Evolutionary conservation across 2,113 vertebrate species (phyloP), one percentile per base, ranked within the genome.

Genomic region (Australoheros scitulus): DNA sequence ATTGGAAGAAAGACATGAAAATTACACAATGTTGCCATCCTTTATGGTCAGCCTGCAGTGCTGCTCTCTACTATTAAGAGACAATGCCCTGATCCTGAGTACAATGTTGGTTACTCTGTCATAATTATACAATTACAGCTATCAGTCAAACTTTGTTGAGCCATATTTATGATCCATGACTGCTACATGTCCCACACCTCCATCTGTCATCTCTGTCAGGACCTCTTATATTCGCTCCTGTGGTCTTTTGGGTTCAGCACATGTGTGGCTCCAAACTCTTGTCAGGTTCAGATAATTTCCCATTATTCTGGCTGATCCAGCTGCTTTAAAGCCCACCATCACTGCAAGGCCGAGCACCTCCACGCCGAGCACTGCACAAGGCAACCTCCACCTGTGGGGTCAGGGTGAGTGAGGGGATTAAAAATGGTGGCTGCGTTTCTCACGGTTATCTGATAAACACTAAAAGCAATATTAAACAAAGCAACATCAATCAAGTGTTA

Each of bases 241-340:
- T 96, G 95, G n/a, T 98, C 97, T 64, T 95, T 95, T 4, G 98
- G 97, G 94, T 97, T 97, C 92, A 99, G 57, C 6, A 94, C 97
- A 34, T 99, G 97, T 0, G 97, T 98, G 87, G 95, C 97, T 81
- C 97, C 97, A 68, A 97, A 95, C 87, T 97, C 92, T 98, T 99
- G 14, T 90, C 84, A 0, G 94, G 3, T 98, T 98, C 93, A 97
- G 93, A 77, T 99, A 97, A 26, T 98, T 32, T 0, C 89, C 97
- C 52, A 98, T 97, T 94, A 99, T 98, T 80, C 96, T 95, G 78
- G 96, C 95, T 52, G 97, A 98, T 38, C 97, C 97, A 0, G 97
- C 97, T 0, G 2, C 92, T 88, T 97, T 97, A 91, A 97, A 99
- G 75, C 96, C 97, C 34, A 98, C 98, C 52, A 97, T 2, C 6